Conservation (phyloP, 2,797 vertebrate species). For the Amphiprion clarkii region DNA sequence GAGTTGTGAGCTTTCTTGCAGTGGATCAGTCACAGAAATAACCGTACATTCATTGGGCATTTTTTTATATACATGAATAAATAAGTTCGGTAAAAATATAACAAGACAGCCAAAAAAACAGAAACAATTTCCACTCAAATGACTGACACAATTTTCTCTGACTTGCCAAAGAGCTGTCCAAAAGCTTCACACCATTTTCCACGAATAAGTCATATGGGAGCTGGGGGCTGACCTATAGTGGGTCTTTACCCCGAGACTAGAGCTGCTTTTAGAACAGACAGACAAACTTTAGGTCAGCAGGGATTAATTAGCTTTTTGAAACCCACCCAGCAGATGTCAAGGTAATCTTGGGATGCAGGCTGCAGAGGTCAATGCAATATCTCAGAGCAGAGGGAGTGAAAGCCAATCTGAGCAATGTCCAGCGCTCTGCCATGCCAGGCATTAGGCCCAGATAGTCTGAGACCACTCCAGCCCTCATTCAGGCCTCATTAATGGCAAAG, state of each 20-base stretch:
- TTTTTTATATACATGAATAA: background rate
- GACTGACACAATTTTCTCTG: conserved; percentile 29
- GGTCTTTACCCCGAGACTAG: conserved; percentile 68
- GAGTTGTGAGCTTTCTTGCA: conserved; percentile 41
- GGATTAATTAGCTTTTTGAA: conserved; percentile 89
- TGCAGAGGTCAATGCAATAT: conserved; percentile 85
- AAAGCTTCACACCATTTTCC: conserved; percentile 41
- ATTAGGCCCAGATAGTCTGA: conserved; percentile 65
- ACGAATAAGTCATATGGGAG: conserved; percentile 51
- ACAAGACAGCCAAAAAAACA: background rate
- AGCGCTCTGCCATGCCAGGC: conserved; percentile 46
- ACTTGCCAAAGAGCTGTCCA: conserved; percentile 42
- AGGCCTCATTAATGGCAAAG: conserved; percentile 66
- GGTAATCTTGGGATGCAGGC: conserved; percentile 82
- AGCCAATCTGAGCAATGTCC: conserved; percentile 66
- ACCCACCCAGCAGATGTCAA: conserved; percentile 85
- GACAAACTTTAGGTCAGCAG: conserved; percentile 82
- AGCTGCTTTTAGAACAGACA: conserved; percentile 76
- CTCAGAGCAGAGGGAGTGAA: conserved; percentile 71
- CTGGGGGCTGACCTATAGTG: conserved; percentile 65
- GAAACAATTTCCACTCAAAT: conserved; percentile 22
- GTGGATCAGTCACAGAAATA: conserved; percentile 44
- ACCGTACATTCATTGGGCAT: background rate
- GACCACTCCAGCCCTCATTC: conserved; percentile 46
- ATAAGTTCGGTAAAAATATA: background rate